These are phyloP conservation scores for Gonatopus flavifemur DNA, from an alignment of 1,140 invertebrate species.

Conservation along the genomic window DNA sequence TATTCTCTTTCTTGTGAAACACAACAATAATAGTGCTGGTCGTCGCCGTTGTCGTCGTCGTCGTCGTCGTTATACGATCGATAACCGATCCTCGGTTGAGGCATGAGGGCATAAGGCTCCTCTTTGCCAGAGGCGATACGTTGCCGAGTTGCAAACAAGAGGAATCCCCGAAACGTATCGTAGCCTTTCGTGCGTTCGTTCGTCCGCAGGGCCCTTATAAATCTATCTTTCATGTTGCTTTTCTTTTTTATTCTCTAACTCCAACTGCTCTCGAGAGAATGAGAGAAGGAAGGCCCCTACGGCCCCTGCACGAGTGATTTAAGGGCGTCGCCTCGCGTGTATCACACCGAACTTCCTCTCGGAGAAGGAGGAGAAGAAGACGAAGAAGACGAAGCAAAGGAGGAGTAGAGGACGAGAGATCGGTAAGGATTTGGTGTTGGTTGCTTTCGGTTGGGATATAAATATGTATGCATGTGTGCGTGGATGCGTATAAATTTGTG, in stretches of 20 bases:
- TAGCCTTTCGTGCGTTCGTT: slow-evolving; percentile 19
- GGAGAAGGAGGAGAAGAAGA: slow-evolving; percentile 15
- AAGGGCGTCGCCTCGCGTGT: slow-evolving; percentile 32
- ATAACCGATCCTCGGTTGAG: no score
- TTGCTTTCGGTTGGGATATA: no score
- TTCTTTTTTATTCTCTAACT: slow-evolving; percentile 36
- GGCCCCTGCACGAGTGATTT: slow-evolving; percentile 30
- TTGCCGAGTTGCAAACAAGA: slow-evolving; percentile 27
- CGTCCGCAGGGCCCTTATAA: slow-evolving; percentile 41
- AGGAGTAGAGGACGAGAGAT: no score
- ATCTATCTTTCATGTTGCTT: no score
- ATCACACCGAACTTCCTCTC: slow-evolving; percentile 28
- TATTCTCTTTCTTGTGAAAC: no score
- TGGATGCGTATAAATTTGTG: no score
- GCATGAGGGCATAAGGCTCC: slow-evolving; percentile 15
- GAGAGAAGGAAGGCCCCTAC: slow-evolving; percentile 14
- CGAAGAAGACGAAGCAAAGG: background rate
- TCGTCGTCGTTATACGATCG: no score
- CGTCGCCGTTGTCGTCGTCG: no score
- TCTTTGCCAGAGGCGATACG: slow-evolving; percentile 14
- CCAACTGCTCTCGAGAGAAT: slow-evolving; percentile 2
- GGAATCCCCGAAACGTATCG: slow-evolving; percentile 49
- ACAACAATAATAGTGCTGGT: no score
- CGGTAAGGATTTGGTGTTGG: no score
- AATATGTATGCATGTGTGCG: no score